A percentile compares a stretch with the other conserved stretches of the same genome.
Conservation (phyloP, 2,888 invertebrate genomes). For the Tenodera sinensis region DNA sequence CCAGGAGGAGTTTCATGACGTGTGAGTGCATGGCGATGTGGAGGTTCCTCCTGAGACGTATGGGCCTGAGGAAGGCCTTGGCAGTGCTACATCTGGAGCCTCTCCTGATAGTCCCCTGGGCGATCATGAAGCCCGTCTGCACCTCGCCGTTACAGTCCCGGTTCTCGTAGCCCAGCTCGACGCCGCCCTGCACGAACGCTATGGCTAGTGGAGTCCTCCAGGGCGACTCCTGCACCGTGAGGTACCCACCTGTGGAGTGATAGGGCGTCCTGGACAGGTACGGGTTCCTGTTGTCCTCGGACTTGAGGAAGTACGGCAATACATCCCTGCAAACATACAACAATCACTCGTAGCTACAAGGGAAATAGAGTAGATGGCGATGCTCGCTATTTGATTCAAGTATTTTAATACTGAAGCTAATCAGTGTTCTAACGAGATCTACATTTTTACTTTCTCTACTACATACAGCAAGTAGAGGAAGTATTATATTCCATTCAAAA, state of each 20-base stretch:
- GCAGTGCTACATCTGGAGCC: slow-evolving; percentile 84
- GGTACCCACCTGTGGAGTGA: slow-evolving; percentile 72
- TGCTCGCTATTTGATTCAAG: too few species aligned
- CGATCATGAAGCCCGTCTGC: slow-evolving; percentile 85
- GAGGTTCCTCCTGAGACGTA: slow-evolving; percentile 70
- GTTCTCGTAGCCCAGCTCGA: slow-evolving; percentile 76
- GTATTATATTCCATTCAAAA: too few species aligned
- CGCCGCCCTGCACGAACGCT: slow-evolving; percentile 78
- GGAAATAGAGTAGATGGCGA: too few species aligned
- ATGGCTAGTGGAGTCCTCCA: slow-evolving; percentile 78
- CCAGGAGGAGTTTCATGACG: slow-evolving; percentile 52
- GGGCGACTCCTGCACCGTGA: slow-evolving; percentile 74
- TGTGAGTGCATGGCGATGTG: slow-evolving; percentile 77
- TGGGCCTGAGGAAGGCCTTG: slow-evolving; percentile 81
- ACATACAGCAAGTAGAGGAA: too few species aligned
- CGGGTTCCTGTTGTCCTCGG: slow-evolving; percentile 84
- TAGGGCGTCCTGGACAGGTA: slow-evolving; percentile 71
- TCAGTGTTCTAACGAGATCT: too few species aligned
- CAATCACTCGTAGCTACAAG: too few species aligned
- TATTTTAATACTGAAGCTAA: too few species aligned
- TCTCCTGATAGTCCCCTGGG: slow-evolving; percentile 79
- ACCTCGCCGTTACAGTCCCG: slow-evolving; percentile 78
- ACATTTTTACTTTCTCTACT: too few species aligned
- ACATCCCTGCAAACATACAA: slow-evolving; percentile 50
- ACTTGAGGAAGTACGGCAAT: slow-evolving; percentile 79